Evolutionary conservation across 2,888 invertebrate genomes (phyloP).

Genomic region (Boloria selene): DNA sequence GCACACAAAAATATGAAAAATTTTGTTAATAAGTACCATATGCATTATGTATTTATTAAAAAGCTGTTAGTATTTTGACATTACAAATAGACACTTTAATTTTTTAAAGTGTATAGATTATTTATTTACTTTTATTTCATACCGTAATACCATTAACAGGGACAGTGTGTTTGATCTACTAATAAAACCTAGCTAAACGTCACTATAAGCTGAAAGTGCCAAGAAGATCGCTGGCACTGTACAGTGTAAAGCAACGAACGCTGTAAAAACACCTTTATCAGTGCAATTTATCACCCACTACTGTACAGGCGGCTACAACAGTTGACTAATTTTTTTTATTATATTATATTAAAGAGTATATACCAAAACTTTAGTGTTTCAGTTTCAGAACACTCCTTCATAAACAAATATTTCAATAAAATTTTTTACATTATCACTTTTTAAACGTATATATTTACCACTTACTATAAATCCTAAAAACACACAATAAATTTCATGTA

Average conservation of each 20-base stretch:
- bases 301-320: constrained; percentile 23
- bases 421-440: too few species aligned
- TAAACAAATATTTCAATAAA: background rate
- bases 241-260: constrained; percentile 22
- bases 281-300: constrained; percentile 34
- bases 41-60: too few species aligned
- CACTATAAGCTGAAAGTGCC: constrained; percentile 24
- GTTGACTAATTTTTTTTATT: background rate
- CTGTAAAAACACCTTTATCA: constrained; percentile 39
- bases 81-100: too few species aligned
- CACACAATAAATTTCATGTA: background rate
- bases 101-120: too few species aligned
- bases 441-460: too few species aligned
- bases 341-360: background rate
- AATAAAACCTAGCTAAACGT: constrained; percentile 12
- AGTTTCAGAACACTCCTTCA: too few species aligned
- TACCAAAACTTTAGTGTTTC: too few species aligned
- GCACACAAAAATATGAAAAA: too few species aligned
- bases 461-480: background rate
- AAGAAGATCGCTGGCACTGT: constrained; percentile 26
- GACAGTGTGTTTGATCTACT: background rate
- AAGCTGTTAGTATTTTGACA: too few species aligned
- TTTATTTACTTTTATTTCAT: too few species aligned
- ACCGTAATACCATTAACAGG: background rate
- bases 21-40: too few species aligned